Evolutionary conservation across 2,888 invertebrate genomes (phyloP).

Genomic region (Hermodice carunculata): DNA sequence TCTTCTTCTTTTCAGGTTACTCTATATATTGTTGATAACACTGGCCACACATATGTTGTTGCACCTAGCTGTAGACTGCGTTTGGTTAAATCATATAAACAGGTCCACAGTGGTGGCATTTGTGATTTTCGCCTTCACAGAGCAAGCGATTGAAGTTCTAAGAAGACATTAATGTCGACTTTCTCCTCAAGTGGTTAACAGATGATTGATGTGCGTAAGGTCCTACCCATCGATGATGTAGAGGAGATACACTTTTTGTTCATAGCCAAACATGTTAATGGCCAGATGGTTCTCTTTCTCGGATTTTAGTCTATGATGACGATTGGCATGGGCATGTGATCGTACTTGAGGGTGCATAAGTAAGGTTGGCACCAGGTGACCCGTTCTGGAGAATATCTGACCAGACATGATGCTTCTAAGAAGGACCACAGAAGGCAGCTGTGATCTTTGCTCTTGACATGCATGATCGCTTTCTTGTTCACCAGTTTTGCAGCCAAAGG

Average conservation of each 20-base stretch:
- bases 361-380: slow-evolving; percentile 19
- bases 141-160: slow-evolving; percentile 22
- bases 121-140: not conserved
- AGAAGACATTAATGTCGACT: slow-evolving; percentile 32
- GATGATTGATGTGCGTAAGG: slow-evolving; percentile 14
- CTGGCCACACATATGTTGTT: not conserved
- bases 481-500: slow-evolving; percentile 29
- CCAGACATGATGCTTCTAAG: slow-evolving; percentile 34
- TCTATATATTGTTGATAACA: not conserved
- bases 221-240: slow-evolving; percentile 22
- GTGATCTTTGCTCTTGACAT: slow-evolving; percentile 41
- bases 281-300: slow-evolving; percentile 31
- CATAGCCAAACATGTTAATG: slow-evolving; percentile 29
- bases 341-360: slow-evolving; percentile 16
- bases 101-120: slow-evolving; percentile 17
- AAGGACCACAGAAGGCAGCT: slow-evolving; percentile 41
- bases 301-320: slow-evolving; percentile 25
- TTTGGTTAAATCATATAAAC: slow-evolving; percentile 26
- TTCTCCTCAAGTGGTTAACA: slow-evolving; percentile 15
- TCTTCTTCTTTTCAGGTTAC: too few species aligned
- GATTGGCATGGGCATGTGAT: slow-evolving; percentile 26
- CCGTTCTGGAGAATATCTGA: slow-evolving; percentile 10
- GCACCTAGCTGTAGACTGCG: slow-evolving; percentile 3
- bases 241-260: slow-evolving; percentile 27
- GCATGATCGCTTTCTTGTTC: slow-evolving; percentile 37